Evolutionary conservation across 2,797 vertebrate species (phyloP), one percentile per base, ranked within the genome.

Genomic region (Pempheris klunzingeri): DNA sequence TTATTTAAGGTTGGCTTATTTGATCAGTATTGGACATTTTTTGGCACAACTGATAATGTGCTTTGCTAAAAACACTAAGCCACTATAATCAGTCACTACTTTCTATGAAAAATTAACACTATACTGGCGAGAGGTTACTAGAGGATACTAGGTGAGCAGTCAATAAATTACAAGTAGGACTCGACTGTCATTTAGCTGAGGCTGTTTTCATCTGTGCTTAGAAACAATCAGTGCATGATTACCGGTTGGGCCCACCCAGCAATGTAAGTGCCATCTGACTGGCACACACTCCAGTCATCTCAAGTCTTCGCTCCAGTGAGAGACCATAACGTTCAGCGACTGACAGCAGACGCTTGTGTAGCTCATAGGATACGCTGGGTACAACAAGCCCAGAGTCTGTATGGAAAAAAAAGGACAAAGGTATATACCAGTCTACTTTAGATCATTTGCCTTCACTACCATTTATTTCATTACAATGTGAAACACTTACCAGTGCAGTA

Each of bases 201-300:
- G 7, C 12, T 44, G 22, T 36, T 61, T 34, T 36, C 7, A 36
- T 32, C 7, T 41, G 15, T 30, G 20, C 18, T 12, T 20, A 52
- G 6, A 49, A 74, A 30, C n/a, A 11, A 17, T 43, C 1, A 9
- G 4, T 5, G 12, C 11, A 49, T 38, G 41, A 72, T 92, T 91
- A 99, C 98, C 98, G 98, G 95, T 99, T 99, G 68, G 98, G 98
- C 9, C 98, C 98, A 69, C 98, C 98, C 0, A 99, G 96, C 36
- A 99, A 93, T 4, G 97, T 99, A 50, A 99, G 95, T 3, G 98
- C 96, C 98, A 99, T 99, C 93, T 99, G 98, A 92, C 97, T 99
- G 32, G 98, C 97, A 46, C 98, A 99, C 46, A 99, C 96, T 0
- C 98, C 98, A 0, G 97, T 97, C 97, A 99, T 97, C 94, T 99